Percentiles rank a stretch among this genome's conserved stretches.
Conservation (phyloP, 2,797 vertebrate genomes). For the Galago senegalensis region DNA sequence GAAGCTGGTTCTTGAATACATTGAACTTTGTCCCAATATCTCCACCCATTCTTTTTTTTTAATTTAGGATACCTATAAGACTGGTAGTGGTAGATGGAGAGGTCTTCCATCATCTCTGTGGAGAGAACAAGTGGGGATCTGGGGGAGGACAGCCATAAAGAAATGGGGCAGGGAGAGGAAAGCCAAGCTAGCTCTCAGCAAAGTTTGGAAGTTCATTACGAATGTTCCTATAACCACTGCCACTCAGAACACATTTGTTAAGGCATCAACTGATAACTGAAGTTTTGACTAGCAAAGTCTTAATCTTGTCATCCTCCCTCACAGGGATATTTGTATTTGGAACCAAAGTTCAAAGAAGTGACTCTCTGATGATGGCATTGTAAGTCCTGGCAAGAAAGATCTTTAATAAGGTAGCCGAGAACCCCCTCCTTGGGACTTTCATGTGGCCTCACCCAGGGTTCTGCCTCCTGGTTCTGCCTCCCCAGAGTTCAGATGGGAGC, state of each 20-base stretch:
- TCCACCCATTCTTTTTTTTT: neutral
- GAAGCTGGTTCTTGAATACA: neutral
- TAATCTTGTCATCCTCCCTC: neutral
- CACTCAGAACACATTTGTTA: neutral
- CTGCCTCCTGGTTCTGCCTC: neutral
- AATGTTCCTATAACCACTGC: neutral
- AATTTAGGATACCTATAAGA: neutral
- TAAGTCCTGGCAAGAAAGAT: neutral
- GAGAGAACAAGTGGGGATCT: neutral
- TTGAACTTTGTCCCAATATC: neutral
- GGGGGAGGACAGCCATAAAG: neutral
- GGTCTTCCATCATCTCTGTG: neutral
- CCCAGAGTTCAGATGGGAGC: neutral
- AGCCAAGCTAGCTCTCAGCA: neutral
- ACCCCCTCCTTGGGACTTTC: neutral
- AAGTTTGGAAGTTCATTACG: neutral
- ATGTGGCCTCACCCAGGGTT: neutral
- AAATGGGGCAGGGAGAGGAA: neutral
- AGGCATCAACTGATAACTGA: neutral
- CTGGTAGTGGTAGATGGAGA: neutral
- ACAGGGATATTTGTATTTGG: neutral
- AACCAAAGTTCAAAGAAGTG: slow-evolving; percentile 4
- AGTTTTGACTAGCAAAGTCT: neutral
- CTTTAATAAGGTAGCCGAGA: neutral
- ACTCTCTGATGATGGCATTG: neutral